Evolutionary conservation across 2,888 invertebrate genomes (phyloP).

Genomic region (Perizoma affinitatum): DNA sequence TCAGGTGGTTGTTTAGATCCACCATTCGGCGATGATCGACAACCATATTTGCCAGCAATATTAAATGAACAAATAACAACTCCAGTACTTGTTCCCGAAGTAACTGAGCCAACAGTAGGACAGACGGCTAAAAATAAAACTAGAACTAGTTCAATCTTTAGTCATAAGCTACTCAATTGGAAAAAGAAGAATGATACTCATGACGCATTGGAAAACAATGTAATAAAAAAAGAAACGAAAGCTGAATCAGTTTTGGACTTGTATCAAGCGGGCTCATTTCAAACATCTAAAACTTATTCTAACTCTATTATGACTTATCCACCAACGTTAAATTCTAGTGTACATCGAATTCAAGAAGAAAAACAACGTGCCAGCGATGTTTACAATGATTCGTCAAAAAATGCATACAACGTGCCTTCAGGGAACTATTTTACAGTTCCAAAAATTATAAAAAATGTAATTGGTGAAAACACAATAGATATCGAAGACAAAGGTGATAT

Average conservation of each 20-base stretch:
- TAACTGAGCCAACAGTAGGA: background rate
- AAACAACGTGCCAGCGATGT: slow-evolving; percentile 26
- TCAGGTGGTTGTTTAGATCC: slow-evolving; percentile 77
- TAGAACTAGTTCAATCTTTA: slow-evolving; percentile 38
- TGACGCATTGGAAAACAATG: slow-evolving; percentile 16
- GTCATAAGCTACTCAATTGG: slow-evolving; percentile 35
- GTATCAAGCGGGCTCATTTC: slow-evolving; percentile 36
- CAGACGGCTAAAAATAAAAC: slow-evolving; percentile 15
- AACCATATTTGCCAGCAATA: slow-evolving; percentile 53
- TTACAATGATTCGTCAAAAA: slow-evolving; percentile 25
- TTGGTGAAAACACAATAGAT: slow-evolving; percentile 19
- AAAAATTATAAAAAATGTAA: slow-evolving; percentile 40
- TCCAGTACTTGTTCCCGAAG: slow-evolving; percentile 8
- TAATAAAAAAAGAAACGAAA: slow-evolving; percentile 30
- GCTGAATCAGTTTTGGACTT: slow-evolving; percentile 42
- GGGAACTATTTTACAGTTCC: slow-evolving; percentile 51
- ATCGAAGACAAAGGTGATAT: slow-evolving; percentile 18
- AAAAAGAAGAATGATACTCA: slow-evolving; percentile 34
- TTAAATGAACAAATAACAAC: slow-evolving; percentile 14
- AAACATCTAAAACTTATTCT: slow-evolving; percentile 44
- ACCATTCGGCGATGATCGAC: slow-evolving; percentile 68
- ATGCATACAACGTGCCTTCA: slow-evolving; percentile 40
- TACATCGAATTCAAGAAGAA: slow-evolving; percentile 36
- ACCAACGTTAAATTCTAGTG: slow-evolving; percentile 44
- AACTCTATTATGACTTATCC: slow-evolving; percentile 66